A percentile compares a stretch with the other conserved stretches of the same genome.
Conservation (phyloP, 2,888 invertebrate species). For the Drosophila quinaria region DNA sequence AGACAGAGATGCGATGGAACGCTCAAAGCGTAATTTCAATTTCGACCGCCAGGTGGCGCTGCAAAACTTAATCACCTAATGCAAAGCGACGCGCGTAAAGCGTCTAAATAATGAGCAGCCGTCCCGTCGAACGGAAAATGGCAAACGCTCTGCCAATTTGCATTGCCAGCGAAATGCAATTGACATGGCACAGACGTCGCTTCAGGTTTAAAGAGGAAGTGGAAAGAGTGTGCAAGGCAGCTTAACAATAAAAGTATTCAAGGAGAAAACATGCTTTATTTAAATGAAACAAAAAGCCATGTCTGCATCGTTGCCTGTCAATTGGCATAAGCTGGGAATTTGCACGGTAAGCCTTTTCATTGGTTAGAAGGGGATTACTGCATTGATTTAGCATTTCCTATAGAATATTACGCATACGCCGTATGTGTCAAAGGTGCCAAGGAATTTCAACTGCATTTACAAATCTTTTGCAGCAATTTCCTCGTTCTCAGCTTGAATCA, state of each 20-base stretch:
- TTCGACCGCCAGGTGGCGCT: conserved; percentile 60
- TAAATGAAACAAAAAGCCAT: conserved; percentile 61
- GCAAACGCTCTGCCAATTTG: conserved; percentile 64
- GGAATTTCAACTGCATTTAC: conserved; percentile 47
- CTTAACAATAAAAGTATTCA: conserved; percentile 50
- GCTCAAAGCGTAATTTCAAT: conserved; percentile 56
- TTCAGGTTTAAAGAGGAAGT: not conserved
- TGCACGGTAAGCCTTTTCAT: conserved; percentile 68
- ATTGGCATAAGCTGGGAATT: conserved; percentile 73
- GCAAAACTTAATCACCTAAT: conserved; percentile 74
- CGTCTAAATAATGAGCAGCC: conserved; percentile 75
- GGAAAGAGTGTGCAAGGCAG: conserved; percentile 21
- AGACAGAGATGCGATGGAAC: not conserved
- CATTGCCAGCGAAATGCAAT: conserved; percentile 71
- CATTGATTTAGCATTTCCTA: conserved; percentile 60
- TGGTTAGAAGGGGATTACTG: conserved; percentile 53
- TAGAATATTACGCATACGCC: conserved; percentile 54
- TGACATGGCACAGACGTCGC: conserved; percentile 54
- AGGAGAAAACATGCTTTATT: conserved; percentile 43
- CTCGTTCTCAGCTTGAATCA: conserved; percentile 5
- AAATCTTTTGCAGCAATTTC: conserved; percentile 15
- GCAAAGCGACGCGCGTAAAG: conserved; percentile 68
- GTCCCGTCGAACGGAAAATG: conserved; percentile 42
- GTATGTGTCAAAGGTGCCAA: conserved; percentile 50
- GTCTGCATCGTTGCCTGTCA: conserved; percentile 66